Conservation (phyloP, 2,888 invertebrate genomes). For the Slavum lentiscoides region DNA sequence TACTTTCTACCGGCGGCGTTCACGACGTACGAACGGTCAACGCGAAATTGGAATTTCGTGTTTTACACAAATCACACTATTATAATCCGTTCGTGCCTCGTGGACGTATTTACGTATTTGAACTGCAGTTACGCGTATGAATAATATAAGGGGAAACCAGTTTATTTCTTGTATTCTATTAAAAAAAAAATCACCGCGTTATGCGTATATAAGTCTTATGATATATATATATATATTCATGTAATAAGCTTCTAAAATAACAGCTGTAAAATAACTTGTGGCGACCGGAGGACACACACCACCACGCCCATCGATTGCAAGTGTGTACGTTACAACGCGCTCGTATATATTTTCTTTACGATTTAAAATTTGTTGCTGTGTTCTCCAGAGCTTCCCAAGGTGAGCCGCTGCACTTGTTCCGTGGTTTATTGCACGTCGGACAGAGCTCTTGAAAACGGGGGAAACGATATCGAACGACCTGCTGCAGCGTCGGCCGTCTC, state of each 20-base stretch:
- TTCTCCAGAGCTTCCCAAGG: slow-evolving; percentile 38
- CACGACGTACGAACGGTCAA: slow-evolving; percentile 24
- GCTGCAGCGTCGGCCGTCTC: background rate
- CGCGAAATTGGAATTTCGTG: slow-evolving; percentile 45
- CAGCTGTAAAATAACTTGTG: background rate
- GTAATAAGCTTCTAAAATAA: slow-evolving; percentile 1
- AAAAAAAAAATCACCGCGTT: background rate
- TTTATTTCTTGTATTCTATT: slow-evolving; percentile 1
- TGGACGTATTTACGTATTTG: slow-evolving; percentile 16
- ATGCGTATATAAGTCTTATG: background rate
- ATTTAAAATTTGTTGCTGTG: background rate
- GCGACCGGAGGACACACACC: slow-evolving; percentile 4
- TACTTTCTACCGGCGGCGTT: slow-evolving; percentile 39
- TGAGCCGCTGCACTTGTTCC: slow-evolving; percentile 35
- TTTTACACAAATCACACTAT: slow-evolving; percentile 28
- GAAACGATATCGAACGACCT: background rate
- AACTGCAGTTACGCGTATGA: background rate
- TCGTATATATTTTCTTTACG: background rate
- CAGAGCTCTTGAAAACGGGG: slow-evolving; percentile 17
- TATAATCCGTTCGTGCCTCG: background rate
- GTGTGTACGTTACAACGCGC: background rate
- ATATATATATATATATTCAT: background rate
- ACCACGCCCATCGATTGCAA: slow-evolving; percentile 12
- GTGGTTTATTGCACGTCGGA: slow-evolving; percentile 39
- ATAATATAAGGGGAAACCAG: slow-evolving; percentile 18